Percentiles rank a stretch among this genome's conserved stretches.
Conservation (phyloP, 2,888 invertebrate genomes). For the Argyra leucocephala region DNA sequence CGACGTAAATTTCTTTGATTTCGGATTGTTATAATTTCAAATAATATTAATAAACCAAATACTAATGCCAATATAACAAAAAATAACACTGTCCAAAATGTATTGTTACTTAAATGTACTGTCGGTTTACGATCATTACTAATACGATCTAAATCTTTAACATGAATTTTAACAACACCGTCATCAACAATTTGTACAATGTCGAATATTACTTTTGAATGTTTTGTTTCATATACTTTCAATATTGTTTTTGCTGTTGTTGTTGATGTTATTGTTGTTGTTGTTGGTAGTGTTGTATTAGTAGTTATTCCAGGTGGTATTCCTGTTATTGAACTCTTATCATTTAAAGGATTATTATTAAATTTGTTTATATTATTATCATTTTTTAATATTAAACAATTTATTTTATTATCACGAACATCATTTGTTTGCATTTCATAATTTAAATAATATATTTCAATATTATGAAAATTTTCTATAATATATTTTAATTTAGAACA, state of each 20-base stretch:
- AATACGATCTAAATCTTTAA: not conserved
- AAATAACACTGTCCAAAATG: slow-evolving; percentile 1
- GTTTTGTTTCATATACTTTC: not conserved
- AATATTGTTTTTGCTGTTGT: not conserved
- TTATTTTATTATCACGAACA: not conserved
- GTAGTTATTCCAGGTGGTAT: not conserved
- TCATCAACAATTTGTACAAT: slow-evolving; percentile 1
- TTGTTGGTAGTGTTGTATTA: not conserved
- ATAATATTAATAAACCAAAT: not conserved
- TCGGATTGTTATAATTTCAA: not conserved
- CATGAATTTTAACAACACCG: not conserved
- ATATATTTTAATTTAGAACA: not conserved
- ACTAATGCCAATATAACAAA: not conserved
- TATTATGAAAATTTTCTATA: not conserved
- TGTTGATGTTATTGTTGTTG: not conserved
- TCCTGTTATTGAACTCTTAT: not conserved
- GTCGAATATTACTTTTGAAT: not conserved
- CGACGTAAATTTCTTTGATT: not conserved
- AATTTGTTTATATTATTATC: not conserved
- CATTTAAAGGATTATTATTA: not conserved
- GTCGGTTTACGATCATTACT: not conserved
- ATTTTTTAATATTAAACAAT: not conserved
- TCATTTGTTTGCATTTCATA: not conserved
- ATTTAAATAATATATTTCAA: not conserved
- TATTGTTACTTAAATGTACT: not conserved